Conservation (phyloP, 2,888 invertebrate genomes). For the Dryobotodes eremita region DNA sequence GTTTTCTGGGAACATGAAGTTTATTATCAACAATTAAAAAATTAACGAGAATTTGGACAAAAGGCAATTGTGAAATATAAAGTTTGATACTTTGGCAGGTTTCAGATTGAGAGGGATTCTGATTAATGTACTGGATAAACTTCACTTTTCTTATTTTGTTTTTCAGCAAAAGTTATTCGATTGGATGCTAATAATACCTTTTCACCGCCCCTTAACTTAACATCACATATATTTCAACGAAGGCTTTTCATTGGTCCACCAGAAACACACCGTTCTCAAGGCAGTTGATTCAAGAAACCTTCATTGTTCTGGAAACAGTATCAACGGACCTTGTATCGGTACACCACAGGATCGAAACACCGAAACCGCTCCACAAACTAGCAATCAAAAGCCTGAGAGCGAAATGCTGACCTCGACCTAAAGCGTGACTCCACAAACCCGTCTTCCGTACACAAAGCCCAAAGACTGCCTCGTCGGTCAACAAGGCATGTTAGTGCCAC, state of each 20-base stretch:
- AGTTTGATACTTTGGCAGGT: constrained; percentile 30
- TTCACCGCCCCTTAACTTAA: background rate
- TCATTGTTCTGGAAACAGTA: background rate
- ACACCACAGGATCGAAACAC: constrained; percentile 27
- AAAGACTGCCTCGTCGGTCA: constrained; percentile 35
- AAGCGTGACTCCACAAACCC: constrained; percentile 29
- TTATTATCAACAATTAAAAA: constrained; percentile 52
- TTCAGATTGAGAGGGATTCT: constrained; percentile 16
- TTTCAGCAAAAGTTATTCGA: background rate
- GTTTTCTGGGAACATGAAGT: constrained; percentile 48
- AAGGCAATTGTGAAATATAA: constrained; percentile 39
- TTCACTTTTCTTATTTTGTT: background rate
- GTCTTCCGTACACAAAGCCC: constrained; percentile 41
- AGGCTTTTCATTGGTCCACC: background rate
- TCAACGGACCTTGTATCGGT: constrained; percentile 6
- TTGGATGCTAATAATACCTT: background rate
- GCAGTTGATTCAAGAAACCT: background rate
- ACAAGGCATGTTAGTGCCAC: constrained; percentile 37
- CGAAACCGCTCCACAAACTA: constrained; percentile 30
- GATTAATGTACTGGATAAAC: background rate
- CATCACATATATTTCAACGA: background rate
- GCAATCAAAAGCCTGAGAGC: constrained; percentile 40
- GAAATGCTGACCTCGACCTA: constrained; percentile 29
- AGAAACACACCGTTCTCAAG: background rate
- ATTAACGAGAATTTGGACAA: constrained; percentile 50